These are phyloP conservation scores for Cercopithecus mitis DNA, from an alignment of 2,797 vertebrate species.

Conservation along the genomic window DNA sequence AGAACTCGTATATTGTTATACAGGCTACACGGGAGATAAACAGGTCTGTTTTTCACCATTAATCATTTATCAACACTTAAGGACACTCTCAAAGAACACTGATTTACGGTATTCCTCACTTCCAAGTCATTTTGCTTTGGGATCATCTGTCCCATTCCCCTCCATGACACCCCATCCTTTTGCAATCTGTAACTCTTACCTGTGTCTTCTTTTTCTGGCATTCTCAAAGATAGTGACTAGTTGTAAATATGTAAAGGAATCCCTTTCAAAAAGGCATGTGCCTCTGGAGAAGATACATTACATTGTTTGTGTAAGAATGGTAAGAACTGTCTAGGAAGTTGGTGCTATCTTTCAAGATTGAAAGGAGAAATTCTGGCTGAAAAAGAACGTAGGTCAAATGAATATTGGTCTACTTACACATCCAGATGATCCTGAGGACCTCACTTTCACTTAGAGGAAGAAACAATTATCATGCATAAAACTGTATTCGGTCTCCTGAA, in stretches of 20 bases:
- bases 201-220: background rate
- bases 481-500: slow-evolving; percentile 16
- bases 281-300: slow-evolving; percentile 33
- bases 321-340: slow-evolving; percentile 57
- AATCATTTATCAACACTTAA: slow-evolving; percentile 71
- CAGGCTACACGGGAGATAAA: background rate
- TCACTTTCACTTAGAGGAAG: slow-evolving; percentile 36
- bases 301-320: background rate
- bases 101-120: slow-evolving; percentile 47
- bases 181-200: slow-evolving; percentile 25
- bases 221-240: slow-evolving; percentile 17
- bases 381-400: slow-evolving; percentile 49
- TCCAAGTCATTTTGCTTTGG: slow-evolving; percentile 14
- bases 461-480: slow-evolving; percentile 56
- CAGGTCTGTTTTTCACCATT: slow-evolving; percentile 65
- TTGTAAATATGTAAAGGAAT: slow-evolving; percentile 45
- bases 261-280: slow-evolving; percentile 35
- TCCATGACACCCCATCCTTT: background rate
- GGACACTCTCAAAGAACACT: slow-evolving; percentile 63
- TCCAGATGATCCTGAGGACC: background rate
- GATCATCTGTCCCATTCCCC: background rate
- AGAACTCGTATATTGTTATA: slow-evolving; percentile 24
- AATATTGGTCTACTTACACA: slow-evolving; percentile 29
- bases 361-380: slow-evolving; percentile 58
- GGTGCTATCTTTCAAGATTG: background rate